Conservation (phyloP, 37 sponge, comb jelly and placozoan species). For the Corticium candelabrum region DNA sequence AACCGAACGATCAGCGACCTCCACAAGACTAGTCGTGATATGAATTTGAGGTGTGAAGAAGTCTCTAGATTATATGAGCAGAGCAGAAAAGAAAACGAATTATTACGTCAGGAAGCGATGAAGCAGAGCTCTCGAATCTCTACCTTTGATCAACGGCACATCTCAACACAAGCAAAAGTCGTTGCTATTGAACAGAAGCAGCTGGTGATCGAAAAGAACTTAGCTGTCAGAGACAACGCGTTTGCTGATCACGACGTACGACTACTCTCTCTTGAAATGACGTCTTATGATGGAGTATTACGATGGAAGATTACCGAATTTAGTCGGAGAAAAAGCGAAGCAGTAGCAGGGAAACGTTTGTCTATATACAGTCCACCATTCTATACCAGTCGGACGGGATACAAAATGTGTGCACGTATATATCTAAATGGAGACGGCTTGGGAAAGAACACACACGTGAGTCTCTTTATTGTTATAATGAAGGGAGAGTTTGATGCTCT, state of each 20-base stretch:
- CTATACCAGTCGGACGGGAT: constrained; percentile 67
- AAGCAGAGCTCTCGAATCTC: constrained; percentile 2
- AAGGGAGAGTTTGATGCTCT: constrained; percentile 77
- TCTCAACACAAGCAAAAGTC: not conserved
- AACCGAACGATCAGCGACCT: no score
- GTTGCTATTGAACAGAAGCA: constrained; percentile 14
- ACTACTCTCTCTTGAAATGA: constrained; percentile 58
- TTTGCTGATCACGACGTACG: constrained; percentile 38
- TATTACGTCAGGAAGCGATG: no score
- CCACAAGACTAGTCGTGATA: no score
- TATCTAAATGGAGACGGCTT: constrained; percentile 80
- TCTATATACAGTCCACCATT: constrained; percentile 80
- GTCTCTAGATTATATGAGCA: no score
- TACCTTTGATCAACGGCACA: not conserved
- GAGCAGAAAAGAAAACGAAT: no score
- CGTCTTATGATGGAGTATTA: constrained; percentile 49
- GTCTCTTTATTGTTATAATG: constrained; percentile 77
- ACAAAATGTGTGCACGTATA: constrained; percentile 67
- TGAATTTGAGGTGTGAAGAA: not conserved
- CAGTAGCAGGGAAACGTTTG: constrained; percentile 46
- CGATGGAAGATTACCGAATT: constrained; percentile 80
- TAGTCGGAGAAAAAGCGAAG: constrained; percentile 47
- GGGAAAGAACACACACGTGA: constrained; percentile 54
- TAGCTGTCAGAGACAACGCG: constrained; percentile 40
- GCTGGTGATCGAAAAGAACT: constrained; percentile 16